These are phyloP conservation scores for Medauroidea extradentata DNA, from an alignment of 1,140 invertebrate species.

Conservation along the genomic window DNA sequence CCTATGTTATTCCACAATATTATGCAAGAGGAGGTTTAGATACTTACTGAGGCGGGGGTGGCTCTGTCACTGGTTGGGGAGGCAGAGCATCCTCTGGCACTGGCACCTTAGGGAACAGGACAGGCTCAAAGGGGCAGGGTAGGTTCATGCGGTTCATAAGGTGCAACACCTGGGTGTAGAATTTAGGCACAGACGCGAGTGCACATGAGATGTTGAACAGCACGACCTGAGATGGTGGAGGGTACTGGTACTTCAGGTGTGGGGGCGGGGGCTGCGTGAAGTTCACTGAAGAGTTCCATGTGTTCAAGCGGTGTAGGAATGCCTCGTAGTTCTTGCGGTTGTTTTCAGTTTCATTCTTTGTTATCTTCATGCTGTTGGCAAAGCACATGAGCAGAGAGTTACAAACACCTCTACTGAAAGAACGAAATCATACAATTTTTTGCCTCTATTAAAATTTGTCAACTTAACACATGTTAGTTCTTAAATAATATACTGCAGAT, in stretches of 20 bases:
- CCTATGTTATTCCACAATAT: no score
- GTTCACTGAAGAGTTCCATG: conserved; percentile 58
- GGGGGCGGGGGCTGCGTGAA: conserved; percentile 68
- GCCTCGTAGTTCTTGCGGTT: conserved; percentile 48
- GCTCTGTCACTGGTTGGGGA: conserved; percentile 18
- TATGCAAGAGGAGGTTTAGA: no score
- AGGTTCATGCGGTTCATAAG: conserved; percentile 96
- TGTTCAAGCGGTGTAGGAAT: conserved; percentile 63
- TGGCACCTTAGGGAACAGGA: conserved; percentile 26
- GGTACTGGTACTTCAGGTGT: conserved; percentile 70
- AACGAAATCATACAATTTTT: no score
- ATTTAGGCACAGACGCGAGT: conserved; percentile 66
- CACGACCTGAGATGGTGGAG: conserved; percentile 64
- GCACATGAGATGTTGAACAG: conserved; percentile 74
- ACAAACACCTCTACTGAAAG: no score
- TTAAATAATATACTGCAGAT: no score
- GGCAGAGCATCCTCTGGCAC: conserved; percentile 19
- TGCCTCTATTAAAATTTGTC: no score
- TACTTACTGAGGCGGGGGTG: conserved; percentile 3
- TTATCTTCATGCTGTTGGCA: conserved; percentile 3
- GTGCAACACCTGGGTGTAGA: conserved; percentile 83
- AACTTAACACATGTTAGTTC: no score
- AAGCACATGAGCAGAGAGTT: no score
- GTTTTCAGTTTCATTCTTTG: conserved; percentile 25
- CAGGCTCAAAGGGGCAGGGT: conserved; percentile 73